Evolutionary conservation across 2,113 vertebrate genomes (phyloP), one percentile per base, ranked within the genome.

Genomic region (Antechinus stuartii): DNA sequence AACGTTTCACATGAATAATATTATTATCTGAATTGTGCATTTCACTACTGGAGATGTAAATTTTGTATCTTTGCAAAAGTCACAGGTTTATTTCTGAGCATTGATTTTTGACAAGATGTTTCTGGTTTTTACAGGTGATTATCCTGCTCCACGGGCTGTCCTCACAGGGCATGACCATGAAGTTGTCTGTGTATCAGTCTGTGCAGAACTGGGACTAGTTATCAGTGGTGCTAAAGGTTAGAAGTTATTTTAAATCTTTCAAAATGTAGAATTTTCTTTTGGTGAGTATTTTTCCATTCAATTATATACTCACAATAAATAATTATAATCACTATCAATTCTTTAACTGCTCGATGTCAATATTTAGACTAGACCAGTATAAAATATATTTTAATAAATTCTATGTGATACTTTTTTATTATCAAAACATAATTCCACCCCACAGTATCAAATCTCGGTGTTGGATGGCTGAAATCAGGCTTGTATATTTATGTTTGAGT

Each of bases 191-290:
- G 99, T 99, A 93, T 99, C 99, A 0, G 99, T 99, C 92, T 99
- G 99, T 96, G 99, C 99, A 50, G 99, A 99, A 97, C 99, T 99
- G 95, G 99, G 99, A 91, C 99, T 99, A 2, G 99, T 99, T 98
- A 99, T 99, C 98, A 99, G 99, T 93, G 99, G 99, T 98, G 99
- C 99, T 98, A 99, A 99, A 99, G 99, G 99, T 99, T 95, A 99
- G 99, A 96, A 98, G 91, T 35, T 0, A 26, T n/a, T 96, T 96
- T 95, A 94, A 93, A 0, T 94, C 92, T 97, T 92, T 96, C 61
- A 95, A 68, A 55, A 11, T 35, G 30, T 54, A 91, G 54, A 42
- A 0, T 95, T 96, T 92, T 76, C 52, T 97, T 54, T 95, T 92
- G 47, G 52, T 92, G 97, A 61, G 8, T 92, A 9, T 57, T 91